Evolutionary conservation across 2,797 vertebrate genomes (phyloP).

Genomic region (Poeciliopsis turneri): DNA sequence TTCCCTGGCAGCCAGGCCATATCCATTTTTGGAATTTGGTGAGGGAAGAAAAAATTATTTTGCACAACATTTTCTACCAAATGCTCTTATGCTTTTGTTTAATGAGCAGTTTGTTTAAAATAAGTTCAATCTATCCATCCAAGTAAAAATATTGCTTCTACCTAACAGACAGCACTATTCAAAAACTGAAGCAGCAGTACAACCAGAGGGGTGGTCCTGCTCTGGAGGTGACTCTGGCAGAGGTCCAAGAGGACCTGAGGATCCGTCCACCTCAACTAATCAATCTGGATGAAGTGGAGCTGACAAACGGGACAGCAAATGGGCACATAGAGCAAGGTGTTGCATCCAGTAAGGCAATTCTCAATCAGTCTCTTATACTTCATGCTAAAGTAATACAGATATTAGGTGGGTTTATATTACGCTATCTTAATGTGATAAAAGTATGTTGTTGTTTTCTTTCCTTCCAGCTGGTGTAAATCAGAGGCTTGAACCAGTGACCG

Average conservation of each 20-base stretch:
- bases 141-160: not conserved
- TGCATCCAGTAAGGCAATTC: conserved; percentile 78
- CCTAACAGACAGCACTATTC: conserved; percentile 85
- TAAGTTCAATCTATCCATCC: not conserved
- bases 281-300: conserved; percentile 82
- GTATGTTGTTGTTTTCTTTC: conserved; percentile 2
- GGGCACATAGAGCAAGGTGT: conserved; percentile 78
- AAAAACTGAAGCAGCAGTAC: conserved; percentile 91
- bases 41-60: conserved; percentile 48
- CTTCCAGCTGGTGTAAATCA: conserved; percentile 77
- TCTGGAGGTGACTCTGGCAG: conserved; percentile 78
- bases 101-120: not conserved
- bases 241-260: conserved; percentile 86
- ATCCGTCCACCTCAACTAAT: conserved; percentile 83
- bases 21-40: conserved; percentile 97
- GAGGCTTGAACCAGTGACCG: conserved; percentile 88
- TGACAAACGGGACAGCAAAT: conserved; percentile 83
- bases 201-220: conserved; percentile 78
- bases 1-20: conserved; percentile 88
- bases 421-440: not conserved
- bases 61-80: not conserved
- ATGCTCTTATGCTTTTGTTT: not conserved
- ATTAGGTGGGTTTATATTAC: not conserved
- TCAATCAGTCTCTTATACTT: not conserved
- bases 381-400: not conserved